Base-by-base conservation (phyloP, 2,797 vertebrate species). In the Notolepis coatsorum region DNA sequence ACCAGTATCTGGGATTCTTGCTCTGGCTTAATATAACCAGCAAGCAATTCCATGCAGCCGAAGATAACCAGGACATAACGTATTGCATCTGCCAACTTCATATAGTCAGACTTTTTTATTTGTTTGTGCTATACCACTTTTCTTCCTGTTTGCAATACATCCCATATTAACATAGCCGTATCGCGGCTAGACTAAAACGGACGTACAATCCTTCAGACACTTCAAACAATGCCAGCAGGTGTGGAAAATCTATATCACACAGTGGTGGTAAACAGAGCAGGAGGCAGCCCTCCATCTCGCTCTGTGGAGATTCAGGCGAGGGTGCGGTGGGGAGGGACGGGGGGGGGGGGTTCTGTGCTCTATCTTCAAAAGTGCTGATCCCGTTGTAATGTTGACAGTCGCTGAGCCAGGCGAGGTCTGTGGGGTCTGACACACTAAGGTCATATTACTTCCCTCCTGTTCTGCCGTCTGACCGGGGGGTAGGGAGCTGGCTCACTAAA, bases 401-500 rank as follows among this genome's bases (percentile, higher is more conserved):
- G 59, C 77, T 71, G 84, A 84, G 81, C 82, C 84, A 66, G 75
- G 31, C 30, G 17, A 77, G 84, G 80, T 80, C 82, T 75, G 43
- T 45, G 57, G 79, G n/a, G 56, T 61, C 80, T 80, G 90, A 91
- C 88, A 89, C 88, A 82, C 89, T 91, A 92, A 93, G 91, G 92
- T 91, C 88, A 90, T 84, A 77, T 83, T 81, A 79, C 83, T 64
- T 72, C 65, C 33, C 74, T 55, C 80, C 73, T 25, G 49, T 60
- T 66, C 58, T 55, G 70, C 73, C 54, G 42, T 71, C 52, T 52
- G 65, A 56, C 82, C 38, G 5, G n/a, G n/a, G n/a, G n/a, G n/a
- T n/a, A n/a, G n/a, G n/a, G n/a, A n/a, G n/a, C n/a, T n/a, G n/a
- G n/a, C 30, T 51, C 1, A 59, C 88, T 87, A 90, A 89, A 86